A percentile compares a stretch with the other conserved stretches of the same genome.
These are phyloP conservation scores for Drosophila gaucha DNA, from an alignment of 2,888 invertebrate species.

Conservation along the genomic window DNA sequence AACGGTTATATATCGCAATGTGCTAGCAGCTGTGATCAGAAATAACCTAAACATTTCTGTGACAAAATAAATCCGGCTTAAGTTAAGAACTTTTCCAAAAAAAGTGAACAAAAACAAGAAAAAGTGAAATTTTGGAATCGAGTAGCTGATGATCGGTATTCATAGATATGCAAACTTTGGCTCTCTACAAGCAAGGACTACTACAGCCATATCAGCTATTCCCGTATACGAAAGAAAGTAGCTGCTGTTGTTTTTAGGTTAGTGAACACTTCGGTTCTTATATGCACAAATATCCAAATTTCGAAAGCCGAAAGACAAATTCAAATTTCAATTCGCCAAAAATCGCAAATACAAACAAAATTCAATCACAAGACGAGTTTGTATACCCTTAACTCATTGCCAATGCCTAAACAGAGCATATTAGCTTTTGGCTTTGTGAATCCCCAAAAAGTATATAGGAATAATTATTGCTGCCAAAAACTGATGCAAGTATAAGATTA, in stretches of 20 bases:
- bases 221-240: not conserved
- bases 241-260: not conserved
- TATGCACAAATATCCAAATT: slow-evolving; percentile 2
- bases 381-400: not conserved
- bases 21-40: not conserved
- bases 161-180: not conserved
- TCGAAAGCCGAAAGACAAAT: slow-evolving; percentile 23
- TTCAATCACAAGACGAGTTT: slow-evolving; percentile 25
- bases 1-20: no score
- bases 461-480: no score
- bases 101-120: not conserved
- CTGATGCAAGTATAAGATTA: no score
- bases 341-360: slow-evolving; percentile 20
- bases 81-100: no score
- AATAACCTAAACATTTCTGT: not conserved
- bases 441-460: no score
- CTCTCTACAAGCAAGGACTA: not conserved
- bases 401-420: not conserved
- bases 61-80: not conserved
- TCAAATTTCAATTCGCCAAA: slow-evolving; percentile 31
- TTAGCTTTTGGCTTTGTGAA: no score
- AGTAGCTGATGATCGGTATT: not conserved
- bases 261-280: not conserved
- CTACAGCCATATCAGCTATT: not conserved
- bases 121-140: not conserved